These are phyloP conservation scores for Hermetia illucens DNA, from an alignment of 1,140 invertebrate genomes.

Conservation along the genomic window DNA sequence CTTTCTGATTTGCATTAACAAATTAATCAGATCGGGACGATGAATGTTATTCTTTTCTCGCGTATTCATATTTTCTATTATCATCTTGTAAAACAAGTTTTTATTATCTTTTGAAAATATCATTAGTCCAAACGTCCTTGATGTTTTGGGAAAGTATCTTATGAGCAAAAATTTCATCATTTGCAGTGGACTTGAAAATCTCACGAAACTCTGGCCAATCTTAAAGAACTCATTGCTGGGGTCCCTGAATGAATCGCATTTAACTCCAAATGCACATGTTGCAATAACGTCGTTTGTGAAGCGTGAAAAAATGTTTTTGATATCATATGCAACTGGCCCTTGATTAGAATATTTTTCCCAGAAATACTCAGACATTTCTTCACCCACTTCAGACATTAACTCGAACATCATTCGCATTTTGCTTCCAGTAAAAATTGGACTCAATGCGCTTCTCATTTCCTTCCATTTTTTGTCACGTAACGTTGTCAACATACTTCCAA, in stretches of 20 bases:
- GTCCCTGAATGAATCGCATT: constrained; percentile 19
- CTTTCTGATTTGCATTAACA: constrained; percentile 27
- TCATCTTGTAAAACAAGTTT: constrained; percentile 17
- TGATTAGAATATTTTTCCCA: background rate
- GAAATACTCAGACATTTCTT: no score
- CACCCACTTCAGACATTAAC: constrained; percentile 21
- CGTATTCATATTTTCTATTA: constrained; percentile 34
- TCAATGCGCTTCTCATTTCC: constrained; percentile 32
- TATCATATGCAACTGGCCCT: no score
- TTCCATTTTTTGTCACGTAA: constrained; percentile 35
- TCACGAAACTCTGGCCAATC: constrained; percentile 11
- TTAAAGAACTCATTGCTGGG: constrained; percentile 25
- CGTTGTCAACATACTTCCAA: constrained; percentile 32
- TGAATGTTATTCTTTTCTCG: constrained; percentile 29
- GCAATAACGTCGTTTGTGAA: constrained; percentile 29
- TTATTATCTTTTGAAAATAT: background rate
- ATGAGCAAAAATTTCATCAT: background rate
- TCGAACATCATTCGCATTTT: constrained; percentile 34
- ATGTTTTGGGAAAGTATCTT: background rate
- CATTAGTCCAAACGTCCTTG: background rate
- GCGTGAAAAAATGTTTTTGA: no score
- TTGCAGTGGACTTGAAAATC: background rate
- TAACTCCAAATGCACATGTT: constrained; percentile 24
- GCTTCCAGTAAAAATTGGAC: constrained; percentile 37
- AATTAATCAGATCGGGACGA: constrained; percentile 31